Evolutionary conservation across 2,113 vertebrate genomes (phyloP).

Genomic region (Sylvietta virens): DNA sequence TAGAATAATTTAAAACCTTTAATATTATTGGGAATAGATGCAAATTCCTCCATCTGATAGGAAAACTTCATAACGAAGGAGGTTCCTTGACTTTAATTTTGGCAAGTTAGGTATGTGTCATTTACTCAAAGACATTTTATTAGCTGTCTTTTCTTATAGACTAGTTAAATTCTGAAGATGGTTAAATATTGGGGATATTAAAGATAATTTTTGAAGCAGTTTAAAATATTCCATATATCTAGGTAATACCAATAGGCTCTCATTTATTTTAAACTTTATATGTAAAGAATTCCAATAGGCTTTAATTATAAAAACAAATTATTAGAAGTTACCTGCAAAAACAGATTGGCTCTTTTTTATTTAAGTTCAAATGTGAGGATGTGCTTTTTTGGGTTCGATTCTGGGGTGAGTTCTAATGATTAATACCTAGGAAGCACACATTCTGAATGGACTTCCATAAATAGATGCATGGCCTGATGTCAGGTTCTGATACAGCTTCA

Average conservation of each 20-base stretch:
- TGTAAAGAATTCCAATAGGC: background rate
- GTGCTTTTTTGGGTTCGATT: background rate
- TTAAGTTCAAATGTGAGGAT: background rate
- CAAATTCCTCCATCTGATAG: background rate
- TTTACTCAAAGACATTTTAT: background rate
- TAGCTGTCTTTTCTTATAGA: background rate
- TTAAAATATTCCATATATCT: background rate
- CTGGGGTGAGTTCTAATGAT: background rate
- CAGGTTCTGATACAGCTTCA: background rate
- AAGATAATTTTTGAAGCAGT: background rate
- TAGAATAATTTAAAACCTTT: background rate
- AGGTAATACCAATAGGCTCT: background rate
- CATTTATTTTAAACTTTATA: background rate
- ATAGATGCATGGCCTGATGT: background rate
- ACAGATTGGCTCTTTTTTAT: background rate
- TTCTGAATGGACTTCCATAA: background rate
- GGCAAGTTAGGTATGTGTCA: background rate
- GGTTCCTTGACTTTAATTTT: background rate
- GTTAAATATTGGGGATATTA: background rate
- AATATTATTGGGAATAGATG: background rate
- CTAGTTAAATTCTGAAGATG: background rate
- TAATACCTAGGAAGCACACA: background rate
- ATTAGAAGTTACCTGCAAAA: background rate
- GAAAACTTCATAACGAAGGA: background rate
- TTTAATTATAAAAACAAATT: background rate